These are phyloP conservation scores for Scolanthus callimorphus DNA, from an alignment of 92 coral and sea anemone species.

Conservation along the genomic window DNA sequence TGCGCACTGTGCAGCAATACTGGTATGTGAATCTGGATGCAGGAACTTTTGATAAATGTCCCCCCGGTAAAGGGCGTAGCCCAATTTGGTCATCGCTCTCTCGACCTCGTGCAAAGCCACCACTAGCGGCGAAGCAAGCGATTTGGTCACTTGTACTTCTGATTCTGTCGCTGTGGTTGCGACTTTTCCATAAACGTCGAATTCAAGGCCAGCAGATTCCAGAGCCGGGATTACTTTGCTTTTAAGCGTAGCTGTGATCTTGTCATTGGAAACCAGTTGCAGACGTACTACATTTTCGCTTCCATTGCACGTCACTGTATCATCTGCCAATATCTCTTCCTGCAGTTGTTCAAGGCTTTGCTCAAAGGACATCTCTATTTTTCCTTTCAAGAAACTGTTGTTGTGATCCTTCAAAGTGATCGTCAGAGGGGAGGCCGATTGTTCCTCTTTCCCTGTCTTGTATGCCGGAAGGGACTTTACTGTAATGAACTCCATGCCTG, in stretches of 20 bases:
- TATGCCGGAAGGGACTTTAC: neutral
- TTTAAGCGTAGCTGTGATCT: too few species aligned
- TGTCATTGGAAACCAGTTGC: too few species aligned
- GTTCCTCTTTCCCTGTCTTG: neutral
- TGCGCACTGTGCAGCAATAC: constrained; percentile 5
- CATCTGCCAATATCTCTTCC: too few species aligned
- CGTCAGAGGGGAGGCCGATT: neutral
- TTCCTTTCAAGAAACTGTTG: constrained; percentile 1
- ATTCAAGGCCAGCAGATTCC: neutral
- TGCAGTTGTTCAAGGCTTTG: neutral
- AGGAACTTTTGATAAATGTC: constrained; percentile 14
- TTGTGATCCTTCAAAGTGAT: constrained; percentile 15
- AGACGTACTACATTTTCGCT: too few species aligned
- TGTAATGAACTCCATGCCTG: constrained; percentile 7
- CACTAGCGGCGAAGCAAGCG: constrained; percentile 16
- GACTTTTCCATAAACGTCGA: constrained; percentile 13
- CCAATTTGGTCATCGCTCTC: constrained; percentile 22
- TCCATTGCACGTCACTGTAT: too few species aligned
- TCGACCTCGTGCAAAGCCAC: constrained; percentile 22
- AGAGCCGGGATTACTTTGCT: neutral
- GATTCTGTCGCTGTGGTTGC: too few species aligned
- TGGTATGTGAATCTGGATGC: constrained; percentile 21
- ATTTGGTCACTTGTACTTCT: too few species aligned
- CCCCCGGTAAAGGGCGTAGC: constrained; percentile 22
- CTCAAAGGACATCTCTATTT: constrained; percentile 2